Base-by-base conservation (phyloP, 1,140 invertebrate genomes). In the Andrena cerasifolii region DNA sequence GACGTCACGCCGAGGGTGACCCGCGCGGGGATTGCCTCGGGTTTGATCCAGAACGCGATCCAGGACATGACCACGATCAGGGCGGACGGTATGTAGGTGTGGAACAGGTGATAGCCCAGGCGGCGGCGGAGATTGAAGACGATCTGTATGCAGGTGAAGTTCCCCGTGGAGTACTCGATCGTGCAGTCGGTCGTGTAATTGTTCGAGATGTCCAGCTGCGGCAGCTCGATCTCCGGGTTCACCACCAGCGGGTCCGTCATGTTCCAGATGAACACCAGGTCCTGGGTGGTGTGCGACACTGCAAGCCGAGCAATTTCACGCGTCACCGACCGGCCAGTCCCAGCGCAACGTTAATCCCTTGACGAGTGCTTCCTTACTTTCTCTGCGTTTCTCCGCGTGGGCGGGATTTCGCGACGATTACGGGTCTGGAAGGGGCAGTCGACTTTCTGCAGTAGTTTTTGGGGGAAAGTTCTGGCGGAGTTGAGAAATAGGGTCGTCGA, bases 41-140 rank as follows among this genome's bases (percentile, higher is more conserved):
- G 97, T 90, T 98, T 97, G 79, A 98, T 98, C 97, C 97, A 98
- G 91, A 98, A 98, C 8, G 97, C 97, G 83, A 98, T 97, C 97
- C 97, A 98, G 14, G 96, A 97, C 97, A 98, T 98, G 76, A 98
- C 96, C 54, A 98, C 97, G 89, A 98, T 98, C 59, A 98, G 92
- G 1, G 96, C 96, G 16, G 97, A 97, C 3, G 97, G 97, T 86
- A 98, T 97, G 91, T 98, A 98, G 0, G 97, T 98, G 91, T 98
- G 97, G 86, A 98, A 97, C 21, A 98, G 92, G 91, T 98, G 97
- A 91, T 98, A 98, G 12, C 97, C 97, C 26, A 98, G 92, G n/a
- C 97, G 94, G 36, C 97, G 94, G 28, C 95, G 94, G 62, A 98
- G 92, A 91, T 96, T 97, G 91, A 98, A 97, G 26, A 97, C 96